These are phyloP conservation scores for Sapayoa aenigma DNA, from an alignment of 2,113 vertebrate genomes.

Conservation along the genomic window DNA sequence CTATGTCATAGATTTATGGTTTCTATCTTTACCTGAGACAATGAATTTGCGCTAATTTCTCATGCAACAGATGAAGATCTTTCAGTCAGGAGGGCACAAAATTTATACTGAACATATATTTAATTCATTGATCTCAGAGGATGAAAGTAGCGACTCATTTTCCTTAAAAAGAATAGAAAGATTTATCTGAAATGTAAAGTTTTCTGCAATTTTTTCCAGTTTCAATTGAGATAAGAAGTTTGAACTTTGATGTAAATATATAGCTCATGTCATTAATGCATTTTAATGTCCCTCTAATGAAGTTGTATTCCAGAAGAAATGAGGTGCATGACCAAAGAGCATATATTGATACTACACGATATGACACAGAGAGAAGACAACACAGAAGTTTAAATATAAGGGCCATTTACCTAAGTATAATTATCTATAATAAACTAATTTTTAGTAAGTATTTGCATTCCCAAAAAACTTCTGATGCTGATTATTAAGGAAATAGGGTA, in stretches of 20 bases:
- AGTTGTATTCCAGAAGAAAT: not conserved
- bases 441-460: not conserved
- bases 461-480: not conserved
- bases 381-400: not conserved
- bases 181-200: not conserved
- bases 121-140: not conserved
- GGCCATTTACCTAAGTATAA: not conserved
- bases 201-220: not conserved
- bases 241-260: not conserved
- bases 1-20: not conserved
- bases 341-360: not conserved
- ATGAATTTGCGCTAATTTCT: not conserved
- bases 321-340: not conserved
- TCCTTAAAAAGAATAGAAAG: not conserved
- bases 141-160: not conserved
- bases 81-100: not conserved
- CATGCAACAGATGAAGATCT: not conserved
- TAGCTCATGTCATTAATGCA: not conserved
- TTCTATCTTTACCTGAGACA: not conserved
- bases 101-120: not conserved
- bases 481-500: not conserved
- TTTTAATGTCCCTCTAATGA: not conserved
- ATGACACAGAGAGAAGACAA: not conserved
- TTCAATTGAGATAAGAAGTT: not conserved
- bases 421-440: not conserved